Percentiles rank a stretch among this genome's conserved stretches.
phyloP scores from a whole-genome alignment of 2,113 vertebrate genomes.

The western clawed frog (Xenopus tropicalis) region UCB_Xtro_10.0 CM004446.2:111441501-111442000 shows the following conservation, averaged over 20 bases:
- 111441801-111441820: conserved; percentile 35
- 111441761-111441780: conserved; percentile 38
- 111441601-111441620: neutral
- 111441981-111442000: no score
- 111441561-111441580: neutral
- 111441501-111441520: no score
- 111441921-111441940: no score
- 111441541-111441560: neutral
- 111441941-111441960: no score
- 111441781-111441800: conserved; percentile 35
- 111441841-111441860: conserved; percentile 5
- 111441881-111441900: no score
- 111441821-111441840: conserved; percentile 6
- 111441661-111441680: conserved; percentile 45
- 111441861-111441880: no score
- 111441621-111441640: conserved; percentile 15
- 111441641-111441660: conserved; percentile 38
- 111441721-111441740: conserved; percentile 25
- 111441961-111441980: no score
- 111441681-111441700: conserved; percentile 40
- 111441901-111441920: no score
- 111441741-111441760: conserved; percentile 33
- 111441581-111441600: neutral
- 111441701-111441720: conserved; percentile 37
- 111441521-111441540: no score